Conservation (phyloP, 2,113 vertebrate genomes). For the Okapia johnstoni region DNA sequence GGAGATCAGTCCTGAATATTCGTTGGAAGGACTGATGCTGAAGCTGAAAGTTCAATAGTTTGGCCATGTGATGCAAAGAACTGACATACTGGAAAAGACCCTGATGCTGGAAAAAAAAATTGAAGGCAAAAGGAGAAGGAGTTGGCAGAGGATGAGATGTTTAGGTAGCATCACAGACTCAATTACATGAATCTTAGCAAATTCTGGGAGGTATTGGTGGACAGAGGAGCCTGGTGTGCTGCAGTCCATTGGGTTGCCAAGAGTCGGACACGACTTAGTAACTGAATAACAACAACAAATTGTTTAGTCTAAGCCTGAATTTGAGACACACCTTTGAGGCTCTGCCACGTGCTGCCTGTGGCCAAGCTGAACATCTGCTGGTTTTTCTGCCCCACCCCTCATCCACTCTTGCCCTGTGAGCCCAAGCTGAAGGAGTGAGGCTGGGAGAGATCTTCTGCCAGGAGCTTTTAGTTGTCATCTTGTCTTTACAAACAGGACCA, state of each 20-base stretch:
- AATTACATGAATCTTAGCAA: neutral
- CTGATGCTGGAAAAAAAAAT: neutral
- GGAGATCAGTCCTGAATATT: neutral
- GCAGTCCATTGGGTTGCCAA: neutral
- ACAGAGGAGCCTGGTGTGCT: neutral
- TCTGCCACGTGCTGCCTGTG: neutral
- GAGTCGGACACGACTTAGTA: neutral
- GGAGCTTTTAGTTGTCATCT: neutral
- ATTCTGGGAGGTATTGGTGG: neutral
- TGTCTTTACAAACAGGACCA: neutral
- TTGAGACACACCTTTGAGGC: neutral
- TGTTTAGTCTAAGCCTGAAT: neutral
- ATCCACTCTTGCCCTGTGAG: neutral
- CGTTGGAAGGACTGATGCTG: neutral
- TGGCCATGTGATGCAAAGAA: fast-evolving
- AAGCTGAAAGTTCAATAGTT: neutral
- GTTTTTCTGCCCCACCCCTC: neutral
- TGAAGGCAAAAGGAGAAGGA: neutral
- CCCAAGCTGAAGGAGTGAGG: neutral
- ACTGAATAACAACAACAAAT: neutral
- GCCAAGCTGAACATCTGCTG: neutral
- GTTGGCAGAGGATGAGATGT: neutral
- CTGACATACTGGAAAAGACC: neutral
- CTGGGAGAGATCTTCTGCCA: neutral
- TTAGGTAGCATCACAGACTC: neutral